phyloP scores from a whole-genome alignment of 2,113 vertebrate genomes.

The Galeopterus variegatus region DNA sequence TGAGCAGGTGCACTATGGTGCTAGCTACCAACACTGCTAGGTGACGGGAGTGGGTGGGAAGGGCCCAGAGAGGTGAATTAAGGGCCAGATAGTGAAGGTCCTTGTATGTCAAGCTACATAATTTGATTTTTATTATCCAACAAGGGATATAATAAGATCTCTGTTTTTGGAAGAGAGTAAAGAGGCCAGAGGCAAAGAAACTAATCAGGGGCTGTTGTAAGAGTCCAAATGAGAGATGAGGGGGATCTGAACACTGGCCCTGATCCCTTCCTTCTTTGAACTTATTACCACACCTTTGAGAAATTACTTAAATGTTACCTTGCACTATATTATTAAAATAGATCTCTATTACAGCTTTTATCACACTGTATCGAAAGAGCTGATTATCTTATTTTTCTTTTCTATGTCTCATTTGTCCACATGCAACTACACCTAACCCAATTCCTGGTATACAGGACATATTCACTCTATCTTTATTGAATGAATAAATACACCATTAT shows the following conservation, averaged over 20 bases:
- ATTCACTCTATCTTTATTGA: background rate
- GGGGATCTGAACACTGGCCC: background rate
- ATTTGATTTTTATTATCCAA: background rate
- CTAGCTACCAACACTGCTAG: too few relatives aligned
- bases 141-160: background rate
- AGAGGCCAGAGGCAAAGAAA: background rate
- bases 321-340: background rate
- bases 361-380: background rate
- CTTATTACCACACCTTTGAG: background rate
- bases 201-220: background rate
- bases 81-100: too few relatives aligned
- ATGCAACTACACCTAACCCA: background rate
- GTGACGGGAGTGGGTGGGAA: too few relatives aligned
- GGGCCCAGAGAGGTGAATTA: too few relatives aligned
- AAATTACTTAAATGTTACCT: background rate
- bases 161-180: background rate
- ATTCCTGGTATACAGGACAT: background rate
- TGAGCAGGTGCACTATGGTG: too few relatives aligned
- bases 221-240: background rate
- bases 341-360: background rate
- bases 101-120: too few relatives aligned
- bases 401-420: background rate
- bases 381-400: constrained; percentile 17
- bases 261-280: background rate
- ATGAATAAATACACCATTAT: background rate